A percentile compares a stretch with the other conserved stretches of the same genome.
Conservation (phyloP, 2,797 vertebrate genomes). For the Botia kubotai region DNA sequence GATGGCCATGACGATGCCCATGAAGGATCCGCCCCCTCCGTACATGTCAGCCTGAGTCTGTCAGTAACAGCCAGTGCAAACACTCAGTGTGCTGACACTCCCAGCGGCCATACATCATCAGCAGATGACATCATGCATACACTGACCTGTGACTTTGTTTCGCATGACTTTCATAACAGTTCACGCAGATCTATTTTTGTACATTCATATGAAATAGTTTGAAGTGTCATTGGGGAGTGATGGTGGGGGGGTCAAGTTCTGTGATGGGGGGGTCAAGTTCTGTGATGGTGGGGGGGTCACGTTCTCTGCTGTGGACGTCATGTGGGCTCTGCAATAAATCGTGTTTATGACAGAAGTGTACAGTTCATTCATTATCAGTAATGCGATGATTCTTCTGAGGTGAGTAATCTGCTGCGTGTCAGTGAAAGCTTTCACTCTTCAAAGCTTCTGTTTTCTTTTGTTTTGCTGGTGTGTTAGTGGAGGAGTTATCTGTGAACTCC, state of each 20-base stretch:
- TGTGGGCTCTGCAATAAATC: constrained; percentile 49
- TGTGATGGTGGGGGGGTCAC: not conserved
- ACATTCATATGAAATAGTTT: constrained; percentile 48
- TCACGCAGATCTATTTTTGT: constrained; percentile 64
- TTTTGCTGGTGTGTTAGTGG: constrained; percentile 68
- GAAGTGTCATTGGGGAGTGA: constrained; percentile 16
- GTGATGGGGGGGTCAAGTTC: too few relatives aligned
- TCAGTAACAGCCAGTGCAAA: constrained; percentile 66
- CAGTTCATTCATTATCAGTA: constrained; percentile 51
- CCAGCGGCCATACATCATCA: constrained; percentile 19
- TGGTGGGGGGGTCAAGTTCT: too few relatives aligned
- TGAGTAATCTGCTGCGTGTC: constrained; percentile 41
- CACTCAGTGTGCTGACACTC: constrained; percentile 58
- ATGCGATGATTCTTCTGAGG: constrained; percentile 41
- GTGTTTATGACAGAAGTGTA: constrained; percentile 49
- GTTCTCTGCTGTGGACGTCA: constrained; percentile 27
- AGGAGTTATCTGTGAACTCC: constrained; percentile 66
- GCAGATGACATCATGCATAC: constrained; percentile 56
- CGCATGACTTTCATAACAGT: constrained; percentile 55
- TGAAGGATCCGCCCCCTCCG: constrained; percentile 94
- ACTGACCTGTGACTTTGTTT: constrained; percentile 57
- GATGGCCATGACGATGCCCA: constrained; percentile 99
- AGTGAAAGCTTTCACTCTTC: constrained; percentile 57
- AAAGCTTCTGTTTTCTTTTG: constrained; percentile 10
- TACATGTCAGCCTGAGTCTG: constrained; percentile 90